Percentiles rank a stretch among this genome's conserved stretches.
Conservation (phyloP, 2,888 invertebrate species). For the Agrochola lota region DNA sequence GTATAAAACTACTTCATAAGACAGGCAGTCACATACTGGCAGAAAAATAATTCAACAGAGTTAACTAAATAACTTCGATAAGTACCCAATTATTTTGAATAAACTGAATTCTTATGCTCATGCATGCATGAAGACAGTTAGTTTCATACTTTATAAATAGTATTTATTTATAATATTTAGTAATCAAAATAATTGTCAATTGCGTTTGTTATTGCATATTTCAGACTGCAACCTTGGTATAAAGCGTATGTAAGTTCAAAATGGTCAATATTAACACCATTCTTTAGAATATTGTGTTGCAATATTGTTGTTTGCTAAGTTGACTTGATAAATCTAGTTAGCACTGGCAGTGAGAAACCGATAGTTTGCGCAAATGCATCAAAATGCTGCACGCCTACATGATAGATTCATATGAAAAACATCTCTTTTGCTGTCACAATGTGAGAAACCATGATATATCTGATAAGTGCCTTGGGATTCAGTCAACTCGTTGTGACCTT, state of each 20-base stretch:
- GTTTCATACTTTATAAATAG: slow-evolving; percentile 15
- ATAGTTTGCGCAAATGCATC: slow-evolving; percentile 37
- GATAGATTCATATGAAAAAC: slow-evolving; percentile 37
- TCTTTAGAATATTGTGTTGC: slow-evolving; percentile 31
- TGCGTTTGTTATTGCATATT: slow-evolving; percentile 25
- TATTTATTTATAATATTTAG: slow-evolving; percentile 1
- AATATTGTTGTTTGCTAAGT: slow-evolving; percentile 34
- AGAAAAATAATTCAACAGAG: slow-evolving; percentile 32
- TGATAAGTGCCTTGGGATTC: slow-evolving; percentile 49
- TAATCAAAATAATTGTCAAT: slow-evolving; percentile 38
- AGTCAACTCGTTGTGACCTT: slow-evolving; percentile 63
- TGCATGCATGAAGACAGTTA: slow-evolving; percentile 33
- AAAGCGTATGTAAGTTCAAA: slow-evolving; percentile 28
- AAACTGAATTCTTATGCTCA: slow-evolving; percentile 41
- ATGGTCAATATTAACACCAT: slow-evolving; percentile 43
- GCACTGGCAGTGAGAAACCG: slow-evolving; percentile 29
- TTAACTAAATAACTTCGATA: slow-evolving; percentile 3
- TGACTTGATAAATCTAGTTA: slow-evolving; percentile 43
- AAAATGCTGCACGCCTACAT: slow-evolving; percentile 30
- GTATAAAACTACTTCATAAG: slow-evolving; percentile 39
- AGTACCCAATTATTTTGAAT: slow-evolving; percentile 22
- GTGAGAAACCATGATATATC: slow-evolving; percentile 52
- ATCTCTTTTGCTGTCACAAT: slow-evolving; percentile 41
- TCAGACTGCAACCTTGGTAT: slow-evolving; percentile 48
- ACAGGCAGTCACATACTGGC: slow-evolving; percentile 43